Base-by-base conservation (phyloP, 2,797 vertebrate genomes). In the Neoniphon sammara region DNA sequence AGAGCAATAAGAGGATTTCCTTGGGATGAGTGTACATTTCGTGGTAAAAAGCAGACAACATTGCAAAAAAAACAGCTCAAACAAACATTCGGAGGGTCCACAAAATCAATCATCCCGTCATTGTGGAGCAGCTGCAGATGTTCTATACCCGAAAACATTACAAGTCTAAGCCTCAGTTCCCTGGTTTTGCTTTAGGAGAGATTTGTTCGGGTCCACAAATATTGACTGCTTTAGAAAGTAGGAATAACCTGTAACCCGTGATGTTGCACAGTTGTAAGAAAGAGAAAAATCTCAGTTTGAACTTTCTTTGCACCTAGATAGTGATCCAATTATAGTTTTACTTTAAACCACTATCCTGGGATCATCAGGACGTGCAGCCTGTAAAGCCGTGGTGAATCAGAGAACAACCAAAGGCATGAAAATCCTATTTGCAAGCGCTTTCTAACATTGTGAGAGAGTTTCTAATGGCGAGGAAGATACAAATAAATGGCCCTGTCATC, bases 401-500 rank as follows among this genome's bases (percentile, higher is more conserved):
- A 77, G 31, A 39, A 64, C 44, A 65, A 56, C 18, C 12, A 11
- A 27, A 54, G 5, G 12, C 20, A 54, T 36, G 10, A 44, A 65
- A 54, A 47, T 81, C n/a, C 30, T 39, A 36, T 74, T 57, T 54
- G 30, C 3, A 9, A 61, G 39, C 36, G 65, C 31, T 27, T 78
- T 75, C 63, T 59, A 53, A 76, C 70, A 66, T 30, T 52, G 18
- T 66, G 27, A 52, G 23, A 66, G 11, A 9, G 0, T 18, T 21
- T 77, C 23, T 1, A 2, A 31, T 57, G 64, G 14, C 27, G 50
- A 15, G 0, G 34, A 9, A 75, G 58, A 70, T 53, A 50, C 30
- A 72, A 65, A 67, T 55, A 9, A 71, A 73, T 49, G 18, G 56
- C 55, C 68, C 56, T 75, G 14, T 70, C 72, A 82, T 81, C 36